Base-by-base conservation (phyloP, 2,888 invertebrate species). In the Drosophila anceps region DNA sequence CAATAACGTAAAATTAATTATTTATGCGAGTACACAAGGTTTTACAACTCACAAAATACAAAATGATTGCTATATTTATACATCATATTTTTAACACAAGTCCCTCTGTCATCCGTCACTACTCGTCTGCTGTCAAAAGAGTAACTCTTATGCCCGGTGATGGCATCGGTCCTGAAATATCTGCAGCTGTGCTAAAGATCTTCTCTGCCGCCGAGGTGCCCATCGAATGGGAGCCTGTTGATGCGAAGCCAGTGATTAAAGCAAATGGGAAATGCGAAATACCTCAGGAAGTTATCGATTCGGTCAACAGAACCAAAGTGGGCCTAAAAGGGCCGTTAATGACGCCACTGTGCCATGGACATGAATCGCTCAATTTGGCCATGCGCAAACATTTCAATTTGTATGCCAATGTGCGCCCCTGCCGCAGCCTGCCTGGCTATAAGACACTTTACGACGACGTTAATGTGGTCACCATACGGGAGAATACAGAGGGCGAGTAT, bases 401-500 rank as follows among this genome's bases (percentile, higher is more conserved):
- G 76, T 99, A 98, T 91, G 99, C 99, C 18, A 99, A 99, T 93
- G 98, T 99, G 57, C 95, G 99, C 91, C 99, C 99, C 4, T 99
- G 99, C 94, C 96, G 96, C 91, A 99, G 98, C 77, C 95, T 99
- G 81, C 98, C 98, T 92, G 99, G 99, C 94, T 96, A 93, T 93
- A 97, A 98, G 93, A 99, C 99, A 0, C 94, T 98, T 5, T 99
- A 99, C 94, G 98, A 99, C 92, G 96, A 99, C 92, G 99, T 99
- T 13, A 97, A 99, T 94, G 97, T 99, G 65, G 98, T 99, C 0
- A 99, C 99, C 3, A 99, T 99, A 91, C 95, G 99, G 91, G 99
- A 99, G 94, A 99, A 99, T 94, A 99, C 99, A 0, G 99, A 99
- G 94, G 99, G 99, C 76, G 99, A 99, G 94, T 99, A 99, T 94